phyloP scores from a whole-genome alignment of 2,797 vertebrate species.

The Clarias pachynema region DNA sequence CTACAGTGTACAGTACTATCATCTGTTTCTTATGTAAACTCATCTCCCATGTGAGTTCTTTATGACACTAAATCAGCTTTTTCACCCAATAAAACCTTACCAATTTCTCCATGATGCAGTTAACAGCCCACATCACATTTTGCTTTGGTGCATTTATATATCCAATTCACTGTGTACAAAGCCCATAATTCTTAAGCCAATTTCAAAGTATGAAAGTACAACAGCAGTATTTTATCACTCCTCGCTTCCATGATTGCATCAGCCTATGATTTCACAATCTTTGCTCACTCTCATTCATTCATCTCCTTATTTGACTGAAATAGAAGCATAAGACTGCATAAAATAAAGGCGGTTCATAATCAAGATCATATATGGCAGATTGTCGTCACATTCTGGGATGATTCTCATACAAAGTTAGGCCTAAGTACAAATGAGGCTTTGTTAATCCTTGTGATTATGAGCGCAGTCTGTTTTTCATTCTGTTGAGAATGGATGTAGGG shows the following conservation, averaged over 20 bases:
- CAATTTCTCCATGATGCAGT: conserved; percentile 43
- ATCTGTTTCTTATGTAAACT: conserved; percentile 20
- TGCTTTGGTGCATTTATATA: not conserved
- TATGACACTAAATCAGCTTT: conserved; percentile 38
- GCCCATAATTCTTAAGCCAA: conserved; percentile 11
- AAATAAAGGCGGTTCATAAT: conserved; percentile 13
- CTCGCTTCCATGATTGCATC: conserved; percentile 23
- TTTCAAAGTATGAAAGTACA: conserved; percentile 14
- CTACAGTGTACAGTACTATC: not conserved
- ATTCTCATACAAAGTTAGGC: not conserved
- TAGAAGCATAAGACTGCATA: not conserved
- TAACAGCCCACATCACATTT: conserved; percentile 6
- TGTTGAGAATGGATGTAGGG: not conserved
- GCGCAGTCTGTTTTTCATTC: not conserved
- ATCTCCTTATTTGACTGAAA: not conserved
- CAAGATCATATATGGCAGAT: not conserved
- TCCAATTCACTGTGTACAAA: not conserved
- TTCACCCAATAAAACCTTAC: conserved; percentile 34
- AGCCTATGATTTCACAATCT: conserved; percentile 4
- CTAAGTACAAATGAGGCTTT: not conserved
- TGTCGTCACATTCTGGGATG: not conserved
- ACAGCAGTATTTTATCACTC: conserved; percentile 24
- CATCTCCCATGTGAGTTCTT: conserved; percentile 10
- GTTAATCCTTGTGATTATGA: not conserved
- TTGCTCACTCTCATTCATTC: conserved; percentile 3